phyloP scores from a whole-genome alignment of 2,888 invertebrate species.

The Neria commutata region DNA sequence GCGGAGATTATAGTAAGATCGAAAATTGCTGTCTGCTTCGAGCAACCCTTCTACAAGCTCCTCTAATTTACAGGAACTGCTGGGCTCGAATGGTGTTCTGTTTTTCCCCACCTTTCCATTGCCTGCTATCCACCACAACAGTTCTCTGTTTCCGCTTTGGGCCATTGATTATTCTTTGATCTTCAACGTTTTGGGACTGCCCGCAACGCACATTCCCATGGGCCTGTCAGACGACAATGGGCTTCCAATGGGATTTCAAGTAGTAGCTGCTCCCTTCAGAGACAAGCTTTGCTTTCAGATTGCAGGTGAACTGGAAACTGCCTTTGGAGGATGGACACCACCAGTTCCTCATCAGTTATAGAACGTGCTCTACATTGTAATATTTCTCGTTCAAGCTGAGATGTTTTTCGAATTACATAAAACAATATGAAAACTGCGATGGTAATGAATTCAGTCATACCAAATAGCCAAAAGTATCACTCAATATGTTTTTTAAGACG shows the following conservation, averaged over 20 bases:
- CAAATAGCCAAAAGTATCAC: too few relatives aligned
- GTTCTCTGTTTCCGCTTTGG: constrained; percentile 62
- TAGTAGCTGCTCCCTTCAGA: constrained; percentile 74
- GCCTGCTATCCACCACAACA: constrained; percentile 71
- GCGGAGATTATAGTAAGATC: constrained; percentile 28
- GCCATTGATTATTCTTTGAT: constrained; percentile 45
- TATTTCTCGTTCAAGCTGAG: too few relatives aligned
- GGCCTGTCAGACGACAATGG: constrained; percentile 69
- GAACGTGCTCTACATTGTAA: too few relatives aligned
- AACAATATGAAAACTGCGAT: too few relatives aligned
- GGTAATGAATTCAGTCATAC: too few relatives aligned
- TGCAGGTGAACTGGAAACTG: constrained; percentile 76
- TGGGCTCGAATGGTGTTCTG: constrained; percentile 74
- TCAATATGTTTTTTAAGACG: too few relatives aligned
- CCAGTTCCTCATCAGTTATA: constrained; percentile 50
- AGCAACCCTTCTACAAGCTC: neutral
- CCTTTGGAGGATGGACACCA: constrained; percentile 83
- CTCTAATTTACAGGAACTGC: constrained; percentile 49
- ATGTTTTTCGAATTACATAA: too few relatives aligned
- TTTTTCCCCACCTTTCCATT: constrained; percentile 74
- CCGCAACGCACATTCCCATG: constrained; percentile 76
- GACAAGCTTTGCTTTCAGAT: constrained; percentile 82
- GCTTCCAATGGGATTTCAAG: constrained; percentile 79
- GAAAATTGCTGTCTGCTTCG: neutral
- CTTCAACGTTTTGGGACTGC: constrained; percentile 72